These are phyloP conservation scores for Neodiprion virginianus DNA, from an alignment of 1,140 invertebrate genomes.

Conservation along the genomic window DNA sequence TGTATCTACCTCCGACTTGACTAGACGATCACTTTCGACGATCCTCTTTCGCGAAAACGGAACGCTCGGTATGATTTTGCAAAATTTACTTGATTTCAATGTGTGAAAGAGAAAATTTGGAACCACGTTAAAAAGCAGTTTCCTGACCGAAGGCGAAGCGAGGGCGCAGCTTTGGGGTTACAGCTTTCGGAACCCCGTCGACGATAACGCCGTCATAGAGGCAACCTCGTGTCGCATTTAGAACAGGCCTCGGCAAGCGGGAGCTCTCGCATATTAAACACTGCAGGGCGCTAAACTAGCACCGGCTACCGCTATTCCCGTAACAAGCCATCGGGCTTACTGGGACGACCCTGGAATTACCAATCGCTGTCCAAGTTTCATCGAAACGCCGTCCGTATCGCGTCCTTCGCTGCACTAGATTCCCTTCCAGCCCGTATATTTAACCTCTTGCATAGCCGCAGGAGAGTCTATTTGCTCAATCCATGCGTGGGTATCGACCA, in stretches of 20 bases:
- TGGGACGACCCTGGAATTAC: neutral
- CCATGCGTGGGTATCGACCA: too few species aligned
- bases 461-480: too few species aligned
- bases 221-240: conserved; percentile 50
- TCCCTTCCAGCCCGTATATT: too few species aligned
- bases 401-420: too few species aligned
- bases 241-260: conserved; percentile 30
- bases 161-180: neutral
- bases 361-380: neutral
- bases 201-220: conserved; percentile 53
- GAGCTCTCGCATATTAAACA: conserved; percentile 52
- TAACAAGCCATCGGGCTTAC: conserved; percentile 4
- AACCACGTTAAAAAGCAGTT: neutral
- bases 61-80: too few species aligned
- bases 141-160: neutral
- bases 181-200: conserved; percentile 21
- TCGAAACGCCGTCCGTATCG: neutral
- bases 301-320: neutral
- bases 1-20: too few species aligned
- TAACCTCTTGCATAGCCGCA: too few species aligned
- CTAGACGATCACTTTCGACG: too few species aligned
- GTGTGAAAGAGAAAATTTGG: too few species aligned
- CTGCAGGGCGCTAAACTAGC: neutral
- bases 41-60: too few species aligned
- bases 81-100: too few species aligned